Percentiles rank a stretch among this genome's conserved stretches.
Conservation (phyloP, 2,113 vertebrate genomes). For the Romanogobio albipinnatus region DNA sequence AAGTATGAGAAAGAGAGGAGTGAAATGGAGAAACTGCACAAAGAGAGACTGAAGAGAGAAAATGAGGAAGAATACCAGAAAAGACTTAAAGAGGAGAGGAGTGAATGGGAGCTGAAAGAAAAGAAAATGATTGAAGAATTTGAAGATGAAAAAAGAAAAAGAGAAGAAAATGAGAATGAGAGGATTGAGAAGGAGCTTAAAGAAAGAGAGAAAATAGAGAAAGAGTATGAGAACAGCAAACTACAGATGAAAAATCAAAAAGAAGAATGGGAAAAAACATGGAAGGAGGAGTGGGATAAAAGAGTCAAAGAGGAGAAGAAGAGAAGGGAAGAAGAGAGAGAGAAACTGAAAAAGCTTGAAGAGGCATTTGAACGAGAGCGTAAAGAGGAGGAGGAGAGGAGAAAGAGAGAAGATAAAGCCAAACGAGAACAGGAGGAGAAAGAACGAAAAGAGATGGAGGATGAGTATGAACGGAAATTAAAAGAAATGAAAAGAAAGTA, state of each 20-base stretch:
- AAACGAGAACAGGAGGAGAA: background rate
- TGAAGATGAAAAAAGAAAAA: background rate
- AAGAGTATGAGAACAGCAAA: background rate
- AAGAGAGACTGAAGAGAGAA: background rate
- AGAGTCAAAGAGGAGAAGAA: background rate
- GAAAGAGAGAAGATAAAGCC: background rate
- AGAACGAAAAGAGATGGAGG: background rate
- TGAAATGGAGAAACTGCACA: background rate
- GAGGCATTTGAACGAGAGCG: background rate
- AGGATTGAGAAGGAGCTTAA: background rate
- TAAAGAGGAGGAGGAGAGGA: background rate
- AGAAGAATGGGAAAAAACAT: background rate
- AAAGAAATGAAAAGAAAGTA: background rate
- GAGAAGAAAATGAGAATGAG: background rate
- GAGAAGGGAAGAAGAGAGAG: background rate
- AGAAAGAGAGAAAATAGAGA: background rate
- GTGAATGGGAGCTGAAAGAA: background rate
- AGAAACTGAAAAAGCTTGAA: background rate
- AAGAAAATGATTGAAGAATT: background rate
- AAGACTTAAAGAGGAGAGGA: background rate
- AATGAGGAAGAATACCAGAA: background rate
- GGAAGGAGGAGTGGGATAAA: background rate
- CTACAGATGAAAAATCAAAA: background rate
- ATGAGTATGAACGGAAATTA: background rate
- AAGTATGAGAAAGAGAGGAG: background rate